These are phyloP conservation scores for Psilanteris sp. DNA, from an alignment of 1,140 invertebrate genomes.

Conservation along the genomic window DNA sequence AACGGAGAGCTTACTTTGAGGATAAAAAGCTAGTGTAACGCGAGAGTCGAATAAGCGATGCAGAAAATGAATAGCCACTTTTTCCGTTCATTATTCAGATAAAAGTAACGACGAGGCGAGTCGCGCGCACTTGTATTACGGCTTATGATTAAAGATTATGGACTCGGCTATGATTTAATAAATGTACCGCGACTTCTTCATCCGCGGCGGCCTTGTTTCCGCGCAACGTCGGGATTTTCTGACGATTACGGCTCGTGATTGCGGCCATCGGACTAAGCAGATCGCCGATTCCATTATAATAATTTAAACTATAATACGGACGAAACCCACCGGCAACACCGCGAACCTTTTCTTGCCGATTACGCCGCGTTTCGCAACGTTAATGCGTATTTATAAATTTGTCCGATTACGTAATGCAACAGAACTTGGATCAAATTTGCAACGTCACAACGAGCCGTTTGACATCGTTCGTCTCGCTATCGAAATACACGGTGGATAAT, in stretches of 20 bases:
- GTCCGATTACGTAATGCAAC: too few species aligned
- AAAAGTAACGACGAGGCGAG: slow-evolving; percentile 41
- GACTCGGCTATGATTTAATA: slow-evolving; percentile 23
- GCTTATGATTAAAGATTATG: slow-evolving; percentile 31
- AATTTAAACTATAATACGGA: too few species aligned
- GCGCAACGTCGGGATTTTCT: neutral
- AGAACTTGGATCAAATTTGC: too few species aligned
- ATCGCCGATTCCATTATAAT: too few species aligned
- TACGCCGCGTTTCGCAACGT: too few species aligned
- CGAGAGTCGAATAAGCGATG: slow-evolving; percentile 44
- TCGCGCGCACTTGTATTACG: slow-evolving; percentile 4
- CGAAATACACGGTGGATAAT: too few species aligned
- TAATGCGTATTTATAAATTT: too few species aligned
- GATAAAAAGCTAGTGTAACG: slow-evolving; percentile 52
- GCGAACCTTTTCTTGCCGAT: too few species aligned
- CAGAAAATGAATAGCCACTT: slow-evolving; percentile 57
- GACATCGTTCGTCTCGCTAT: too few species aligned
- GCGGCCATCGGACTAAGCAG: too few species aligned
- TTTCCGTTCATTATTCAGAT: slow-evolving; percentile 57
- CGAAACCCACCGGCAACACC: too few species aligned
- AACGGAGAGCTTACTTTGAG: slow-evolving; percentile 41
- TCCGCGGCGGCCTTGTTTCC: slow-evolving; percentile 22
- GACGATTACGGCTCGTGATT: slow-evolving; percentile 10
- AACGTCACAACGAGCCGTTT: too few species aligned
- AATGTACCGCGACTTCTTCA: slow-evolving; percentile 17